Evolutionary conservation across 2,797 vertebrate species (phyloP), one percentile per base, ranked within the genome.

Genomic region (Gallinago nigripennis): DNA sequence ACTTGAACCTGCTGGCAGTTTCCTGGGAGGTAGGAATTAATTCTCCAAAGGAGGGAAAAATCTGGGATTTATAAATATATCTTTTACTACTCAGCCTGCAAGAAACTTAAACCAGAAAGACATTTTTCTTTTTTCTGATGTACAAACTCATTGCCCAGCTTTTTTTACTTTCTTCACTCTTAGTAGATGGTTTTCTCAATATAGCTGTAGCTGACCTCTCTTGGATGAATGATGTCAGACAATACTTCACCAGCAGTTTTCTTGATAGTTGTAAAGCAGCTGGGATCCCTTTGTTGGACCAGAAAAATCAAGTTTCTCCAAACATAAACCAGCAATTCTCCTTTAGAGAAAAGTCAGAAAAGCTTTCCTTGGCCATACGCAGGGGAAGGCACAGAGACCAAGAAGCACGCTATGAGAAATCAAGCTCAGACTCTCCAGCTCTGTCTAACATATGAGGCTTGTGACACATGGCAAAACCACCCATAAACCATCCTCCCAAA

Each of bases 1-100:
- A 53, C 81, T 90, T 64, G 63, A 94, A 95, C 68, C 90, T 92
- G 56, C 71, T 91, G 71, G 90, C 91, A 86, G 8, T 77, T 90
- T 91, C 70, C 70, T 93, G 75, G 86, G 68, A 82, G 63, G 70
- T 56, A 82, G 45, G 54, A 87, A 94, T 84, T 91, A 90, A 79
- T 94, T 91, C 63, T 88, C 70, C 33, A 77, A 91, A 79, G 73
- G 39, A 90, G 48, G 18, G 21, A 66, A 76, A 89, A 78, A 35
- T 31, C 27, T 51, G 37, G 54, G 23, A 33, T 86, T 90, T 76
- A 57, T 80, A 84, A 91, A 91, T 73, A 23, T 5, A 16, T 63
- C 15, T 69, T 90, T 70, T 69, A 53, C 24, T 60, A 79, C 16
- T 77, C 31, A 73, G 20, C 6, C 54, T 85, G 11, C 39, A 88